Conservation (phyloP, 30 jellyfish, hydroid and myxozoan species). For the Phacellophora camtschatica region DNA sequence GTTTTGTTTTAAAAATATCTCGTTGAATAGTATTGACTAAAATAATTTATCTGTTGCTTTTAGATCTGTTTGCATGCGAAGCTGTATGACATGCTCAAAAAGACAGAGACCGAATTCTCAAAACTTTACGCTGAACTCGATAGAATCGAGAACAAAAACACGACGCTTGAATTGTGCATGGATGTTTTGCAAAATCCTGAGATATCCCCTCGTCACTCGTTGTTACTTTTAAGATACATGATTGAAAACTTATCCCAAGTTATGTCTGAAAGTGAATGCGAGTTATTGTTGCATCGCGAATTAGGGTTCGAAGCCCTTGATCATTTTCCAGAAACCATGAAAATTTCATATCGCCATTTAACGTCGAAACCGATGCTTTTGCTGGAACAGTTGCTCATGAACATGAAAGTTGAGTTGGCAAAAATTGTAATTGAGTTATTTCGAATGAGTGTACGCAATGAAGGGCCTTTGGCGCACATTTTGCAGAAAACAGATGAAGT, state of each 20-base stretch:
- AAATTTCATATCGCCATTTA: constrained; percentile 47
- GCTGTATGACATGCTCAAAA: constrained; percentile 46
- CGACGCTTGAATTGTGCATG: constrained; percentile 55
- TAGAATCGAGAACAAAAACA: constrained; percentile 21
- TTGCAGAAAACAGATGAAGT: constrained; percentile 56
- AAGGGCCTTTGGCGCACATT: constrained; percentile 22
- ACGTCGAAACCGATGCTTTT: constrained; percentile 61
- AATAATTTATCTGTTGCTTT: not conserved
- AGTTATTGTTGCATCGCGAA: not conserved
- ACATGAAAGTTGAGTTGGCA: constrained; percentile 80
- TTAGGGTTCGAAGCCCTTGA: constrained; percentile 65
- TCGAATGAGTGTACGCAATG: not conserved
- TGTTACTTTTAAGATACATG: constrained; percentile 48
- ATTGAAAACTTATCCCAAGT: constrained; percentile 39
- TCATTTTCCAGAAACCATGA: constrained; percentile 42
- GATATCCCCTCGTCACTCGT: constrained; percentile 25
- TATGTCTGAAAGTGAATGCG: constrained; percentile 13
- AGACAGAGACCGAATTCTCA: constrained; percentile 23
- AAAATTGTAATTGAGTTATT: constrained; percentile 30
- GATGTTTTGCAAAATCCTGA: constrained; percentile 46
- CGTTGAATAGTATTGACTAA: too few relatives aligned
- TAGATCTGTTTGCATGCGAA: constrained; percentile 69
- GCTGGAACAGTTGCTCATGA: constrained; percentile 89
- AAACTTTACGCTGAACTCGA: constrained; percentile 38
- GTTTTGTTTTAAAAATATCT: too few relatives aligned